Evolutionary conservation across 1,140 invertebrate genomes (phyloP).

Genomic region (Akabosia matsudoensis): DNA sequence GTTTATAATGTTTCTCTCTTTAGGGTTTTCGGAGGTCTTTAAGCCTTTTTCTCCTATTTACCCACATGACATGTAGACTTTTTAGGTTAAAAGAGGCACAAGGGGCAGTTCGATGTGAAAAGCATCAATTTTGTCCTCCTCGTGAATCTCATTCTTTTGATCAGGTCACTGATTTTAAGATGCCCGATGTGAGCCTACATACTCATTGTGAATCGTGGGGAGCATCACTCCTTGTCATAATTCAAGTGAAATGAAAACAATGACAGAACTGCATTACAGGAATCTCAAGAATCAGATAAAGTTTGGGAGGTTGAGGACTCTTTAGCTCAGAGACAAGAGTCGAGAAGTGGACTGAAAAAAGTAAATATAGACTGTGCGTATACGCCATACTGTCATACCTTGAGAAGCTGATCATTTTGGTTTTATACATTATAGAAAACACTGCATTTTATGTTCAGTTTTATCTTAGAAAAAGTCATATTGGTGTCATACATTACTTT

Average conservation of each 20-base stretch:
- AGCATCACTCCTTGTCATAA: neutral
- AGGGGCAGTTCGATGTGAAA: neutral
- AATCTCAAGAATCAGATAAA: slow-evolving; percentile 25
- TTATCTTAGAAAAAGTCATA: neutral
- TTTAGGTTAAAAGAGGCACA: too few species aligned
- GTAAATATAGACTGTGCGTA: too few species aligned
- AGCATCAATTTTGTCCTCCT: neutral
- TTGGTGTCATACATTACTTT: neutral
- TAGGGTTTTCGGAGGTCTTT: slow-evolving; percentile 8
- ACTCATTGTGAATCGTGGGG: too few species aligned
- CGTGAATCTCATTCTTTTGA: neutral
- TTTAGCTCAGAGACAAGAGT: neutral
- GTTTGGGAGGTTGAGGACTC: slow-evolving; percentile 12
- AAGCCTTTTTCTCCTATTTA: slow-evolving; percentile 18
- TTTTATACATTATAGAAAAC: too few species aligned
- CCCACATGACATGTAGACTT: neutral
- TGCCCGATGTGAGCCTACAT: too few species aligned
- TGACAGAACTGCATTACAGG: slow-evolving; percentile 8
- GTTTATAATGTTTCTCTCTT: neutral
- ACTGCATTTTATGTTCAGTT: neutral
- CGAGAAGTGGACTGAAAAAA: neutral
- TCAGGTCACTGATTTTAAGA: too few species aligned
- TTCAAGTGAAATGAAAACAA: slow-evolving; percentile 21
- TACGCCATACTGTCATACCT: too few species aligned
- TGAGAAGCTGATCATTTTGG: too few species aligned